Evolutionary conservation across 1,140 invertebrate genomes (phyloP), one percentile per base, ranked within the genome.

Genomic region (Diplogasteroides magnus): DNA sequence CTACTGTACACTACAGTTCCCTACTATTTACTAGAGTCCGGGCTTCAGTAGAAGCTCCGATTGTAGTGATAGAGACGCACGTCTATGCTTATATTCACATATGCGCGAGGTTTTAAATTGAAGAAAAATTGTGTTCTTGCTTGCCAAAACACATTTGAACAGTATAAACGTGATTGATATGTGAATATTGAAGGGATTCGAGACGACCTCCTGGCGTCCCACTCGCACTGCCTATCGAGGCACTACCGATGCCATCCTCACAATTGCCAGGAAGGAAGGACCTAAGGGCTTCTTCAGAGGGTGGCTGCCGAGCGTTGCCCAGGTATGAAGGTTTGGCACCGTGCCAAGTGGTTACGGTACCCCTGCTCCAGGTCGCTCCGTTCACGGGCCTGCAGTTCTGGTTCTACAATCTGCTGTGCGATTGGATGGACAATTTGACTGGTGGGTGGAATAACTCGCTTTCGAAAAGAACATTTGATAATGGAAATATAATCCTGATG

Each of bases 361-460:
- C n/a, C n/a, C n/a, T n/a, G n/a, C n/a, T n/a, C n/a, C 73, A 74
- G 61, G 67, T 74, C 19, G 73, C 73, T 3, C 73, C 73, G 25
- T 74, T 73, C 28, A 74, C 73, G 2, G 73, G 73, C n/a, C 60
- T 74, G 37, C 73, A 74, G 32, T 74, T 74, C 60, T 29, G 70
- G 2, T 58, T 74, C n/a, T 74, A 74, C 70, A 74, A 74, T 28
- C 23, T 31, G 2, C n/a, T n/a, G n/a, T n/a, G n/a, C n/a, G n/a
- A n/a, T n/a, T n/a, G n/a, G n/a, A n/a, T n/a, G n/a, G n/a, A n/a
- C n/a, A n/a, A n/a, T n/a, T n/a, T n/a, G n/a, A n/a, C n/a, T n/a
- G n/a, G n/a, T n/a, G n/a, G n/a, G n/a, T n/a, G n/a, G n/a, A n/a
- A n/a, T n/a, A n/a, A n/a, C n/a, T n/a, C n/a, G n/a, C n/a, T n/a